Evolutionary conservation across 2,888 invertebrate genomes (phyloP), one percentile per base, ranked within the genome.

Genomic region (Gandaritis pyraliata): DNA sequence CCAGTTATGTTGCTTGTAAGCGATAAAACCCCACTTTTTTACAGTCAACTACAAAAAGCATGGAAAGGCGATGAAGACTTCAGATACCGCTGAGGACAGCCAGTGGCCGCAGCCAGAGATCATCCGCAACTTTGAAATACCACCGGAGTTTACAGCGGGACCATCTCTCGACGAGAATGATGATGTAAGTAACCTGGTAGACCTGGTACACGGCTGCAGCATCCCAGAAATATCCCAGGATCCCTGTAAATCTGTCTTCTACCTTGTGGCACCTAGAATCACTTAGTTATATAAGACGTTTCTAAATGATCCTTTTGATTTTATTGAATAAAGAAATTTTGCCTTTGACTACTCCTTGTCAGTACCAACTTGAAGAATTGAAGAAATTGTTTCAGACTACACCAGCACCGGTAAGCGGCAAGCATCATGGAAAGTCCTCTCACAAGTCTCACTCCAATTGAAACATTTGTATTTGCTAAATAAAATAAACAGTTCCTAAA

Each of bases 41-140:
- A 10, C 43, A 62, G 61, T 53, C 5, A 57, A 49, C 45, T 53
- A 62, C 57, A 64, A 56, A 52, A 59, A 43, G n/a, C 55, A 56
- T 16, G 51, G 51, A 30, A 23, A 36, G 41, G 65, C 29, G 23
- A 58, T 43, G 63, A 69, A 64, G 60, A 23, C 41, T 10, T 12
- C n/a, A 0, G n/a, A 23, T 0, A 50, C 58, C 5, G 49, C 50
- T 8, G 61, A 43, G 10, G 38, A 18, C 8, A 41, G 11, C 10
- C 59, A 49, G n/a, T 69, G 69, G 69, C 69, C 69, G 1, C 59
- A 65, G 13, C 59, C 61, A 1, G 61, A 56, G 0, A 55, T 56
- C 29, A 58, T 66, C n/a, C 57, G 53, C 13, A 49, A n/a, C 7
- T 65, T 67, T 8, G 65, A 47, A 1, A 56, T 67, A 0, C 69